phyloP scores from a whole-genome alignment of 1,140 invertebrate species.

The Chymomyza costata region DNA sequence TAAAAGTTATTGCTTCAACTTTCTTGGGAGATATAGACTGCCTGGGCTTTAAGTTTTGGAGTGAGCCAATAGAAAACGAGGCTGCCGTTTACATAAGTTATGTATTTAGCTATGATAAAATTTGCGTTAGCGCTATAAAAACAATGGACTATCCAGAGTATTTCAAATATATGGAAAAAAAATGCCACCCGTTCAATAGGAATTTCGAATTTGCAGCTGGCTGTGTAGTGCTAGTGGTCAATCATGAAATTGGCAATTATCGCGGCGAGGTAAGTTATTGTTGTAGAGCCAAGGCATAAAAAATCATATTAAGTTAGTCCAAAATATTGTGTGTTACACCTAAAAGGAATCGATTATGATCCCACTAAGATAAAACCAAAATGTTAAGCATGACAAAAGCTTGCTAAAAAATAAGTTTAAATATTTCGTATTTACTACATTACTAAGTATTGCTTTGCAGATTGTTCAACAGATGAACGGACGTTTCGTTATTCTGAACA shows the following conservation, averaged over 20 bases:
- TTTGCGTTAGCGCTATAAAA: slow-evolving; percentile 35
- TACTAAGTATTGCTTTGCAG: no score
- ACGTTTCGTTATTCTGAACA: slow-evolving; percentile 25
- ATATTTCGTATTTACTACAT: no score
- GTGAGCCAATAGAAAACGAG: slow-evolving; percentile 12
- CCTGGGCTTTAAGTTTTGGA: slow-evolving; percentile 39
- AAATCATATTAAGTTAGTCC: no score
- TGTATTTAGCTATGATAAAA: slow-evolving; percentile 15
- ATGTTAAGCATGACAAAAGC: no score
- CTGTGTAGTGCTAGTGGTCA: slow-evolving; percentile 26
- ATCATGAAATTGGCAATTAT: slow-evolving; percentile 12
- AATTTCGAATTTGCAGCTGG: slow-evolving; percentile 16
- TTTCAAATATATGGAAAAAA: slow-evolving; percentile 25
- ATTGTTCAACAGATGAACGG: no score
- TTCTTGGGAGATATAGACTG: slow-evolving; percentile 25
- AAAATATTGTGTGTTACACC: no score
- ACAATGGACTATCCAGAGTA: slow-evolving; percentile 17
- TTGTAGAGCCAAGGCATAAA: no score
- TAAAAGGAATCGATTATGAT: no score
- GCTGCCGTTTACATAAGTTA: slow-evolving; percentile 30
- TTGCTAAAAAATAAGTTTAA: no score
- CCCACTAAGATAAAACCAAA: no score
- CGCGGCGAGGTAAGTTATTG: slow-evolving; percentile 34
- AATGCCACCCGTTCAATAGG: slow-evolving; percentile 22
- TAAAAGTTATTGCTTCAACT: slow-evolving; percentile 9